These are phyloP conservation scores for Trissolcus brochymenae DNA, from an alignment of 2,888 invertebrate genomes.

Conservation along the genomic window DNA sequence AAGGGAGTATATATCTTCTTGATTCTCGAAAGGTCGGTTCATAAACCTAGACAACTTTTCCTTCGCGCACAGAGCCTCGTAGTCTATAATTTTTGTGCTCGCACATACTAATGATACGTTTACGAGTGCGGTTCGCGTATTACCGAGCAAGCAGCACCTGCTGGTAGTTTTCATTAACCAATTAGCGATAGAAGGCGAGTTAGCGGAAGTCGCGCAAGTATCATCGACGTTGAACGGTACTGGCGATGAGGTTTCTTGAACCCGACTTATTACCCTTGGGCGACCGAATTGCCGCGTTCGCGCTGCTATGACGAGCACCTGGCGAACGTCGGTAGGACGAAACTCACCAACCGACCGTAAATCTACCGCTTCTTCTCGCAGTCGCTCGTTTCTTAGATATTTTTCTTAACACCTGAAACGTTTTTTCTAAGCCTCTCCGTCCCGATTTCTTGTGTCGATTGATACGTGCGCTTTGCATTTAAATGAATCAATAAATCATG, in stretches of 20 bases:
- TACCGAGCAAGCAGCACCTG: slow-evolving; percentile 54
- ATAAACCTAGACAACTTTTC: slow-evolving; percentile 6
- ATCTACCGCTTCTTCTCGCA: slow-evolving; percentile 52
- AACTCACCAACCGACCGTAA: slow-evolving; percentile 50
- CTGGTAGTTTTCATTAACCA: slow-evolving; percentile 67
- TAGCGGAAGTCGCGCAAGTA: slow-evolving; percentile 61
- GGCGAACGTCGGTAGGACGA: slow-evolving; percentile 47
- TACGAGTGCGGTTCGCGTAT: slow-evolving; percentile 34
- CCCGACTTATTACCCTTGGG: slow-evolving; percentile 59
- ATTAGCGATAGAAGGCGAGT: slow-evolving; percentile 70
- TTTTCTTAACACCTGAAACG: neutral
- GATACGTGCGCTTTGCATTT: slow-evolving; percentile 45
- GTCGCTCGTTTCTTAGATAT: slow-evolving; percentile 4
- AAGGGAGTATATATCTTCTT: too few relatives aligned
- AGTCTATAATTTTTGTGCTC: slow-evolving; percentile 44
- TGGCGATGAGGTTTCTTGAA: slow-evolving; percentile 64
- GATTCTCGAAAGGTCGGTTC: neutral
- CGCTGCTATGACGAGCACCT: slow-evolving; percentile 58
- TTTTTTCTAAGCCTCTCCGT: neutral
- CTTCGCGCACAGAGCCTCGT: slow-evolving; percentile 14
- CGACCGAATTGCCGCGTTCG: slow-evolving; percentile 57
- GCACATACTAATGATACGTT: slow-evolving; percentile 41
- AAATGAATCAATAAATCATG: slow-evolving; percentile 52
- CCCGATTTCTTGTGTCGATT: neutral
- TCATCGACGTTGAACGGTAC: slow-evolving; percentile 65